Base-by-base conservation (phyloP, 2,888 invertebrate genomes). In the Nymphalis c-album region DNA sequence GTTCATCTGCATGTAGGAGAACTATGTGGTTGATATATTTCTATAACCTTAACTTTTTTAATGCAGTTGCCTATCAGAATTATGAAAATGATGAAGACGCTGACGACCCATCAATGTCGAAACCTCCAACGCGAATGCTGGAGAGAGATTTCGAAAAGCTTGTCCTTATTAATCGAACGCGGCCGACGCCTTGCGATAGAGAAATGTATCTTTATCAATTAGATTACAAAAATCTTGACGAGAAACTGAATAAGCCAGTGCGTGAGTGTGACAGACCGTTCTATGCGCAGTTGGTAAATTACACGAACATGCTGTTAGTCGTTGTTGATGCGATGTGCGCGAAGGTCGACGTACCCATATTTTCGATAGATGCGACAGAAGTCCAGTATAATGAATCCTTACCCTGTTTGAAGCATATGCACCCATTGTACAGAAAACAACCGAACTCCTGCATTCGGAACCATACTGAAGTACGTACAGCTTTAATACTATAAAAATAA, bases 131-230 rank as follows among this genome's bases (percentile, higher is more conserved):
- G 16, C 83, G 91, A 72, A 85, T 85, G 51, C 80, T 92, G 75
- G 93, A 95, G 77, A 85, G 94, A 75, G 89, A 94, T 77, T 93
- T 94, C 82, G 94, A 95, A 74, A 94, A 94, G 71, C 87, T 94
- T 10, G 93, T 96, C 1, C 89, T 95, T 61, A 94, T 96, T 76
- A 95, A 95, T 75, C 93, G 97, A 79, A 97, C 97, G 0, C 93
- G 96, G 57, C 96, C 97, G 0, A 95, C 96, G 66, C 96, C 97
- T 6, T 98, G 98, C 83, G 98, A 98, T 84, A 94, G 96, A 82
- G 95, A 96, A 83, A 93, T 94, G 80, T 91, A 85, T 59, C 83
- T 94, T 2, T 94, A 94, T 80, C 90, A 94, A 78, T 79, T 94
- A 31, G 88, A 92, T 18, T 90, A 88, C 72, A 89, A 79, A 68